Conservation (phyloP, 2,888 invertebrate species). For the Thereva unica region DNA sequence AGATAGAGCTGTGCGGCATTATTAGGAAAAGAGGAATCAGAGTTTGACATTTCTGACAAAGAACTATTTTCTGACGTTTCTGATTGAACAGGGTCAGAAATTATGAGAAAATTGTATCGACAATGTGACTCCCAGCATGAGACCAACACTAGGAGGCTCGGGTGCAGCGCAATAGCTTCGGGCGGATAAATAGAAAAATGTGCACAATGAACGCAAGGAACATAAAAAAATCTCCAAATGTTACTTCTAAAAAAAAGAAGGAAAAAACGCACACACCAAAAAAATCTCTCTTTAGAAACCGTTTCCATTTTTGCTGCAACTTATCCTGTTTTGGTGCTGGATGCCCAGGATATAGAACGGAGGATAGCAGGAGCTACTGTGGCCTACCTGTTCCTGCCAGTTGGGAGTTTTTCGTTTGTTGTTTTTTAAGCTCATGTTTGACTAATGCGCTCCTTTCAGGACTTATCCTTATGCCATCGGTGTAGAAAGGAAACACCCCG, state of each 20-base stretch:
- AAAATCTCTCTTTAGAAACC: conserved; percentile 18
- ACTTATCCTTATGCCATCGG: conserved; percentile 34
- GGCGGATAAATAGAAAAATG: conserved; percentile 19
- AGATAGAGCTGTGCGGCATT: conserved; percentile 15
- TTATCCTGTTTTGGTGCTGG: conserved; percentile 23
- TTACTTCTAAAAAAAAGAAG: conserved; percentile 10
- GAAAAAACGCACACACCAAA: not conserved
- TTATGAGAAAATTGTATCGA: conserved; percentile 41
- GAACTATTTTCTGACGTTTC: conserved; percentile 26
- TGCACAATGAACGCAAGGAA: conserved; percentile 6
- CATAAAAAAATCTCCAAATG: conserved; percentile 17
- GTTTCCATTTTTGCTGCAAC: not conserved
- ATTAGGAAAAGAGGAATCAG: conserved; percentile 16
- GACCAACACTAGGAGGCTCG: conserved; percentile 34
- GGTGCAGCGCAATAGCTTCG: conserved; percentile 9
- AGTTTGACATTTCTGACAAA: conserved; percentile 25
- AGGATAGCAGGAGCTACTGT: conserved; percentile 2
- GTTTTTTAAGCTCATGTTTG: conserved; percentile 9
- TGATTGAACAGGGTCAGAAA: conserved; percentile 40
- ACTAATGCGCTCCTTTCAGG: conserved; percentile 27
- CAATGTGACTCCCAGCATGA: conserved; percentile 42
- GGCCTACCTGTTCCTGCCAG: conserved; percentile 18
- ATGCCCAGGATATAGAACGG: not conserved
- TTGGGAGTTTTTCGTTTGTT: conserved; percentile 14
- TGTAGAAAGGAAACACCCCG: conserved; percentile 32